Conservation (phyloP, 2,888 invertebrate species). For the Aphodius granarius region DNA sequence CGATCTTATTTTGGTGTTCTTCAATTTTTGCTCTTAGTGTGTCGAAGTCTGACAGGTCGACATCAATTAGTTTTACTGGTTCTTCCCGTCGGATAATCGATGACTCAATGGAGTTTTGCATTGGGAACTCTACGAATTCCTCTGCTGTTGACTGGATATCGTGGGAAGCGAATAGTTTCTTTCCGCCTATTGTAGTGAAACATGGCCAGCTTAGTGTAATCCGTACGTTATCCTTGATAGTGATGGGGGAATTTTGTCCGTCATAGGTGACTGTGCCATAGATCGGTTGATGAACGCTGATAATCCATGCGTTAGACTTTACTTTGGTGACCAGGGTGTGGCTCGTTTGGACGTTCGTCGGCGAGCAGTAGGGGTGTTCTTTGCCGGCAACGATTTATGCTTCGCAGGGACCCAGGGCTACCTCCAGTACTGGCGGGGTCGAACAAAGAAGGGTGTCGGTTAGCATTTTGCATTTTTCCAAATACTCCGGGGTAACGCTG, state of each 20-base stretch:
- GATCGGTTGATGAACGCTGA: neutral
- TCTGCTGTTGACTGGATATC: neutral
- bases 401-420: neutral
- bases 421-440: neutral
- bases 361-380: neutral
- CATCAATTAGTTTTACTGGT: neutral
- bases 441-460: neutral
- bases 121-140: neutral
- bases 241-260: neutral
- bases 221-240: neutral
- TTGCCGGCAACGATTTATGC: neutral
- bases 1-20: neutral
- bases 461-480: neutral
- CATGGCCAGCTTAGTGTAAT: neutral
- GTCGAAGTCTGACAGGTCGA: neutral
- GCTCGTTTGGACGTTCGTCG: neutral
- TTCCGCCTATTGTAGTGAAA: neutral
- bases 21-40: neutral
- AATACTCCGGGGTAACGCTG: neutral
- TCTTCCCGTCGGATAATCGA: neutral
- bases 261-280: neutral
- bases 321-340: neutral
- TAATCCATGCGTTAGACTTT: neutral
- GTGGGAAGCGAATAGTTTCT: neutral
- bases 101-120: neutral